Percentiles rank a stretch among this genome's conserved stretches.
Conservation (phyloP, 1,140 invertebrate genomes). For the Drosophila sulfurigaster region DNA sequence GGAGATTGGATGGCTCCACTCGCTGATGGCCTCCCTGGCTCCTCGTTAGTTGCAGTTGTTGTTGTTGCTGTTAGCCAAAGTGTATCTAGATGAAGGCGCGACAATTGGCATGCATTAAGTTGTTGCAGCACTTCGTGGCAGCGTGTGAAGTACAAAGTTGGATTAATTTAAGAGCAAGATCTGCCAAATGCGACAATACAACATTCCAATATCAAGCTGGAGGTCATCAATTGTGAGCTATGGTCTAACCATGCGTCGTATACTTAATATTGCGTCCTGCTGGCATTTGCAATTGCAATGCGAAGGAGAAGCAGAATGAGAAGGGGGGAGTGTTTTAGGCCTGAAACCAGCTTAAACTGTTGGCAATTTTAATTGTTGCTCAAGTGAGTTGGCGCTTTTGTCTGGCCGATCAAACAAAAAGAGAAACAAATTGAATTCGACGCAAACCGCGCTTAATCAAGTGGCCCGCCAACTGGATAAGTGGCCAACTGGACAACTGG, state of each 20-base stretch:
- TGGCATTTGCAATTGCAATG: constrained; percentile 58
- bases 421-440: constrained; percentile 72
- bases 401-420: constrained; percentile 55
- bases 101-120: constrained; percentile 83
- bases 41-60: constrained; percentile 33
- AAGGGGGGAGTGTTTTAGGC: constrained; percentile 14
- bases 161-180: constrained; percentile 56
- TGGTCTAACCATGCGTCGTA: not conserved
- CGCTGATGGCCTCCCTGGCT: constrained; percentile 37
- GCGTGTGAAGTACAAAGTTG: constrained; percentile 71
- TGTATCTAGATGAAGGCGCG: constrained; percentile 84
- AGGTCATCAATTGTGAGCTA: constrained; percentile 8
- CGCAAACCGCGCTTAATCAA: constrained; percentile 67
- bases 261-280: constrained; percentile 24
- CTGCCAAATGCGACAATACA: constrained; percentile 37
- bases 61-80: constrained; percentile 70
- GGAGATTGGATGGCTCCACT: constrained; percentile 52
- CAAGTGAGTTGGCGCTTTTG: constrained; percentile 46
- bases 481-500: constrained; percentile 18
- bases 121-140: constrained; percentile 68
- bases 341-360: constrained; percentile 19
- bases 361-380: constrained; percentile 73
- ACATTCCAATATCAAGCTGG: not conserved
- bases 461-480: constrained; percentile 33
- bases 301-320: constrained; percentile 9